These are phyloP conservation scores for Xenopus borealis DNA, from an alignment of 2,113 vertebrate species.

Conservation along the genomic window DNA sequence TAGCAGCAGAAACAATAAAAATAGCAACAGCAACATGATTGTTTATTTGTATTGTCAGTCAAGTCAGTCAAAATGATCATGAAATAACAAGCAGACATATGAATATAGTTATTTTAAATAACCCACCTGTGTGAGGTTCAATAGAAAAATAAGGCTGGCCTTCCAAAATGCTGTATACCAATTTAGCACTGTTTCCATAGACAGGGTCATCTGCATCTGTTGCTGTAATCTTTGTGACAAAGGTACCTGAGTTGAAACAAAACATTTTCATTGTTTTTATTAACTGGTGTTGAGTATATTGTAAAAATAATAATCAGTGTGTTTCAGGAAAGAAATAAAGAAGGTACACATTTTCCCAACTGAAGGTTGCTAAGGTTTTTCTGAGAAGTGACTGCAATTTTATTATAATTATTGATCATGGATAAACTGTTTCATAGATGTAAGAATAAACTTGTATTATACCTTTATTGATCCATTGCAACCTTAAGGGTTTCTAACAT, in stretches of 20 bases:
- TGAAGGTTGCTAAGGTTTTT: not conserved
- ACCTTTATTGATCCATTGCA: constrained; percentile 11
- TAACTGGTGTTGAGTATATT: not conserved
- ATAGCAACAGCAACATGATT: no score
- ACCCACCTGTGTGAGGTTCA: constrained; percentile 90
- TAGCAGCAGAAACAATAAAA: no score
- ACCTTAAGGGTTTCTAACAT: not conserved
- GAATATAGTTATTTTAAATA: not conserved
- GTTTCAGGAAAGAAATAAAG: not conserved
- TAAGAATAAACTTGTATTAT: constrained; percentile 26
- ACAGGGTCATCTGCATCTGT: constrained; percentile 95
- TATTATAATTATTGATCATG: constrained; percentile 39
- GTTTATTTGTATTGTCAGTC: no score
- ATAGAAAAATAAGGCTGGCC: constrained; percentile 98
- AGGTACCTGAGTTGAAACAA: constrained; percentile 74
- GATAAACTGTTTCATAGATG: constrained; percentile 23
- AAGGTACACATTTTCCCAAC: not conserved
- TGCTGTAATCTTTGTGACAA: constrained; percentile 91
- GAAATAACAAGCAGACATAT: no score
- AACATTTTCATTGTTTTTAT: not conserved
- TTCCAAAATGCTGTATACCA: constrained; percentile 96
- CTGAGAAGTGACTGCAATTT: constrained; percentile 19
- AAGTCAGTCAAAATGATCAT: no score
- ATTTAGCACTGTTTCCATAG: constrained; percentile 93
- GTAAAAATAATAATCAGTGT: constrained; percentile 7